These are phyloP conservation scores for Australoheros facetus DNA, from an alignment of 2,797 vertebrate species.

Conservation along the genomic window DNA sequence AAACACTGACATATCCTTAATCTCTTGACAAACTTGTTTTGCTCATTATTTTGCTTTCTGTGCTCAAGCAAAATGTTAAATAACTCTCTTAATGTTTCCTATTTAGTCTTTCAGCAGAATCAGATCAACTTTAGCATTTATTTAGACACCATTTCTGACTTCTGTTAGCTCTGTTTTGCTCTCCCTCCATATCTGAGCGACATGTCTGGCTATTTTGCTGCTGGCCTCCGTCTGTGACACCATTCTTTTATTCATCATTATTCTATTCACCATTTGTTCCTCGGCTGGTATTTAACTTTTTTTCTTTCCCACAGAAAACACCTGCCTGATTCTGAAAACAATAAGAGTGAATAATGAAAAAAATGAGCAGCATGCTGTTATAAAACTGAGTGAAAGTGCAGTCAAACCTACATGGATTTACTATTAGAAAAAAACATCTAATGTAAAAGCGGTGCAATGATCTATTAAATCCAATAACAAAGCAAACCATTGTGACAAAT, in stretches of 20 bases:
- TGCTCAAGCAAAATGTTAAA: not conserved
- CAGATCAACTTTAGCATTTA: not conserved
- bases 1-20: not conserved
- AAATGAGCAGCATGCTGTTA: not conserved
- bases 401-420: not conserved
- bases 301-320: not conserved
- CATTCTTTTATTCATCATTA: too few species aligned
- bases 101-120: not conserved
- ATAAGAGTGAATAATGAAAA: not conserved
- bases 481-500: conserved; percentile 47
- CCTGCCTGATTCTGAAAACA: not conserved
- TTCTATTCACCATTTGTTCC: not conserved
- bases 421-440: not conserved
- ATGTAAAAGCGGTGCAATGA: not conserved
- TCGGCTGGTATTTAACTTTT: not conserved
- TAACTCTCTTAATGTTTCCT: not conserved
- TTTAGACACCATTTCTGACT: too few species aligned
- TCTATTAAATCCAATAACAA: conserved; percentile 40
- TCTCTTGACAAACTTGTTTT: too few species aligned
- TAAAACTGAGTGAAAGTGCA: not conserved
- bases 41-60: too few species aligned
- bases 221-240: not conserved
- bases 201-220: not conserved
- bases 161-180: not conserved
- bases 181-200: not conserved